A percentile compares a stretch with the other conserved stretches of the same genome.
These are phyloP conservation scores for Phocoena sinus DNA, from an alignment of 2,113 vertebrate species.

Conservation along the genomic window DNA sequence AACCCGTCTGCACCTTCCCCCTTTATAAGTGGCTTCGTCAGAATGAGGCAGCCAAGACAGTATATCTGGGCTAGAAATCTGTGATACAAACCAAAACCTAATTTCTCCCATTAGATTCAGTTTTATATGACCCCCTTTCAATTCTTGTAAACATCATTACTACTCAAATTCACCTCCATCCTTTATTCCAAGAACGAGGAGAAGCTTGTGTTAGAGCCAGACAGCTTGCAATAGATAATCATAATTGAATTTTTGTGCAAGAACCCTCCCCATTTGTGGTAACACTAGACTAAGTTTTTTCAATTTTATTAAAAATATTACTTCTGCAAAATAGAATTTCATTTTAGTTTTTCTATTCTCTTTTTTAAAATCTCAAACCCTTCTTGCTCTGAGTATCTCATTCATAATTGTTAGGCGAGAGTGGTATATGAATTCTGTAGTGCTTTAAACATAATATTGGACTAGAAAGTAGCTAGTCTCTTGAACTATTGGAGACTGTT, in stretches of 20 bases:
- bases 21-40: neutral
- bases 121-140: neutral
- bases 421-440: neutral
- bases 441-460: neutral
- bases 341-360: neutral
- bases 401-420: neutral
- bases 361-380: neutral
- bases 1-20: neutral
- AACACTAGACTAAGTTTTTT: neutral
- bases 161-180: neutral
- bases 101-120: neutral
- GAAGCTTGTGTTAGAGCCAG: neutral
- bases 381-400: neutral
- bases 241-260: neutral
- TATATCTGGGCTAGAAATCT: neutral
- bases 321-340: neutral
- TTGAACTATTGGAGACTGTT: neutral
- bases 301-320: neutral
- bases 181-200: neutral
- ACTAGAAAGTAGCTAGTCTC: neutral
- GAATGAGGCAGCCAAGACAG: neutral
- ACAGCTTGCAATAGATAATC: neutral
- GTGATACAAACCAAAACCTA: neutral
- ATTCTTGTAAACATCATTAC: neutral
- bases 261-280: neutral